Evolutionary conservation across 1,140 invertebrate species (phyloP), one percentile per base, ranked within the genome.

Genomic region (Diachasma alloeum): DNA sequence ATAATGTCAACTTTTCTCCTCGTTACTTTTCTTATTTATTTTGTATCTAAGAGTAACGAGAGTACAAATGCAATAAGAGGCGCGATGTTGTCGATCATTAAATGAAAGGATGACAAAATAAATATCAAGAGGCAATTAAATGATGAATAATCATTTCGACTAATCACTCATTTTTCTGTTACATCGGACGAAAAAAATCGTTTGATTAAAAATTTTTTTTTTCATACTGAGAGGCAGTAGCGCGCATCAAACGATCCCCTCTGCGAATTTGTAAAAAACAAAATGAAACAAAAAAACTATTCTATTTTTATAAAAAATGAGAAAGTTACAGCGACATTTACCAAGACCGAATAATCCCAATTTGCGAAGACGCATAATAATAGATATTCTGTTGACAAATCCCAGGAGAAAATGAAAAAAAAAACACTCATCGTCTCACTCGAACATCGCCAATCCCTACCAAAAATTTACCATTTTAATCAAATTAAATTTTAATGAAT

Each of bases 281-380:
- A 59, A 75, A 68, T 66, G 63, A 66, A 69, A 37, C 66, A 68
- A 68, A 48, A 73, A 79, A 79, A 79, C 78, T 76, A 76, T 79
- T 79, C 72, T 79, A 79, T 79, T 79, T 79, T 79, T 79, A 79
- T 79, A 79, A 79, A 79, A 79, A 74, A 76, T 42, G 69, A 70
- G 72, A 78, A 74, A 39, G 56, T 63, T 63, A 69, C 56, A 74
- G 37, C 22, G 53, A 66, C 26, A 66, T 66, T 53, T 66, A 67
- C 42, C 44, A 75, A 46, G 36, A 78, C 48, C 63, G 66, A 31
- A 31, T 11, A 70, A 67, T 69, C 22, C 42, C 6, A 71, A 75
- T 66, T 67, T 31, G 67, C 26, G 22, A 19, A 77, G 19, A 77
- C 39, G 39, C 24, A 42, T 22, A 72, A 31, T 26, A 36, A 19